phyloP scores from a whole-genome alignment of 1,140 invertebrate species.

The Apis cerana region DNA sequence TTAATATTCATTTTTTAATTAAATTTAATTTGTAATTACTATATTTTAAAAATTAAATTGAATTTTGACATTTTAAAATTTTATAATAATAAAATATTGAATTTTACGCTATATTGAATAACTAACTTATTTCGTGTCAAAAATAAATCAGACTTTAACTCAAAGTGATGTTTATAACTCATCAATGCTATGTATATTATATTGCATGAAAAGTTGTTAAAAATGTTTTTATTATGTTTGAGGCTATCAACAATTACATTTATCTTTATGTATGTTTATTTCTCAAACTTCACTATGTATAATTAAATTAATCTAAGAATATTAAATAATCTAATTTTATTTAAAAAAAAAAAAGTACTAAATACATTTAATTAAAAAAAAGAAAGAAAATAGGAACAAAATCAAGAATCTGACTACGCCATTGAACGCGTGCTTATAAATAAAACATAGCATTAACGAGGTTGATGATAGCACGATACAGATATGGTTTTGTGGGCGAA shows the following conservation, averaged over 20 bases:
- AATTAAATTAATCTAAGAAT: too few species aligned
- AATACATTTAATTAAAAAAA: background rate
- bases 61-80: background rate
- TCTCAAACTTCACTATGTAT: too few species aligned
- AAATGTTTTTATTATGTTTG: too few species aligned
- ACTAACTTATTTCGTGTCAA: background rate
- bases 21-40: too few species aligned
- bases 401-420: background rate
- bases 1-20: too few species aligned
- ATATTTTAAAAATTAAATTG: too few species aligned
- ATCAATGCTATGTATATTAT: background rate
- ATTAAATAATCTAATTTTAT: too few species aligned
- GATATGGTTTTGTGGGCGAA: conserved; percentile 7
- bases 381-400: too few species aligned
- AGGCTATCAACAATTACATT: too few species aligned
- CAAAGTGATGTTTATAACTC: background rate
- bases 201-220: background rate
- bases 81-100: background rate
- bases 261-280: too few species aligned
- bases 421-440: conserved; percentile 15
- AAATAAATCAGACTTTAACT: background rate
- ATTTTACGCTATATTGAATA: background rate
- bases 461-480: conserved; percentile 30
- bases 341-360: too few species aligned
- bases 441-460: conserved; percentile 11